These are phyloP conservation scores for Steinernema khuongi DNA, from an alignment of 1,140 invertebrate genomes.

Conservation along the genomic window DNA sequence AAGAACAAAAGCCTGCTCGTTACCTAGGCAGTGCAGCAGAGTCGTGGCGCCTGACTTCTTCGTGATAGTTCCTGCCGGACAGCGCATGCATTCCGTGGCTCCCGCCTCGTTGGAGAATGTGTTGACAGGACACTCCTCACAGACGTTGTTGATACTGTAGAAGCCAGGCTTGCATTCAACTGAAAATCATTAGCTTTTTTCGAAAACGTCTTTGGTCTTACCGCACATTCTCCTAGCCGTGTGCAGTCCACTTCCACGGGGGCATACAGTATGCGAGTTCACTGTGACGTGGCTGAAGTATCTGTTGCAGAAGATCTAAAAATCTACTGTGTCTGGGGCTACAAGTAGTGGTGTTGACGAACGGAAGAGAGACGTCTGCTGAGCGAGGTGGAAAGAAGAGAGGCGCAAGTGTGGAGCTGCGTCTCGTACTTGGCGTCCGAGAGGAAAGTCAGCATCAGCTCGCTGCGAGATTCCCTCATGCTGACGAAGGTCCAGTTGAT, in stretches of 20 bases:
- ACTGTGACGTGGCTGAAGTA: not conserved
- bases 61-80: not conserved
- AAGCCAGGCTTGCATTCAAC: not conserved
- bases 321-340: not conserved
- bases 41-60: not conserved
- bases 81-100: not conserved
- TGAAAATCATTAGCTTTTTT: not conserved
- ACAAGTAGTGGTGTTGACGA: not conserved
- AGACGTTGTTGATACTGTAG: constrained; percentile 6
- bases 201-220: not conserved
- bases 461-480: not conserved
- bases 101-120: not conserved
- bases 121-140: not conserved
- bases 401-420: not conserved
- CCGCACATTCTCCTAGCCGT: not conserved
- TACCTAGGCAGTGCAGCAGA: not conserved
- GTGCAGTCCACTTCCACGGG: not conserved
- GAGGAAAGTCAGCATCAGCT: not conserved
- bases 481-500: not conserved
- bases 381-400: not conserved
- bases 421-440: not conserved
- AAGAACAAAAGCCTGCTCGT: too few relatives aligned
- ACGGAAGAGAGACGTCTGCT: not conserved
- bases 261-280: not conserved
- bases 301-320: constrained; percentile 5